Conservation (phyloP, 2,888 invertebrate species). For the Imbricaverruca yamaguchii region DNA sequence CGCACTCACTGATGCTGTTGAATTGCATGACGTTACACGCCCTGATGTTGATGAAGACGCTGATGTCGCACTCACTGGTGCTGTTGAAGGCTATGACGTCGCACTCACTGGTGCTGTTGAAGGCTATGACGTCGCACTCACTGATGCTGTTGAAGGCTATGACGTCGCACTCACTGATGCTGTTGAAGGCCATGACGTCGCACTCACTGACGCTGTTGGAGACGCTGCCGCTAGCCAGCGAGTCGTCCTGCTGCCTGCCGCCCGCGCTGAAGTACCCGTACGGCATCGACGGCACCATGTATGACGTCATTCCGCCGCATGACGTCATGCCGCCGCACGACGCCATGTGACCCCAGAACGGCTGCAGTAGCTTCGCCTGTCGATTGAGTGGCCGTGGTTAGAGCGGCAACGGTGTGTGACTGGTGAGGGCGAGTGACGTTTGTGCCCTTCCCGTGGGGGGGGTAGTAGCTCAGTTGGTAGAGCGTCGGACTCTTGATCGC, state of each 20-base stretch:
- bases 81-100: not conserved
- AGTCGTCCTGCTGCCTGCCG: not conserved
- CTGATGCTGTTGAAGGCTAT: not conserved
- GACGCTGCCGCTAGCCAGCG: constrained; percentile 6
- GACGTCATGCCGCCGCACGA: not conserved
- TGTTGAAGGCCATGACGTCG: too few species aligned
- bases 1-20: not conserved
- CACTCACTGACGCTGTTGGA: constrained; percentile 6
- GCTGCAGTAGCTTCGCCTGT: not conserved
- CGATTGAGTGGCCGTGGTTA: too few species aligned
- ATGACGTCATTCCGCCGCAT: not conserved
- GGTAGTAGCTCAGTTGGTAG: too few species aligned
- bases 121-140: too few species aligned
- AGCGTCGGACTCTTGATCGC: too few species aligned
- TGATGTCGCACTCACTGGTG: not conserved
- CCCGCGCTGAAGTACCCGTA: not conserved
- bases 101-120: too few species aligned
- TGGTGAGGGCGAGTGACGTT: too few species aligned
- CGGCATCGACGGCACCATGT: not conserved
- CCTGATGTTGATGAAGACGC: not conserved
- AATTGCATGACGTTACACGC: not conserved
- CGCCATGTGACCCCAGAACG: not conserved
- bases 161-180: too few species aligned
- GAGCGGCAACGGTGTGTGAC: too few species aligned
- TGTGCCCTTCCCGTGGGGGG: too few species aligned